Conservation (phyloP, 2,113 vertebrate genomes). For the Triplophysa dalaica region DNA sequence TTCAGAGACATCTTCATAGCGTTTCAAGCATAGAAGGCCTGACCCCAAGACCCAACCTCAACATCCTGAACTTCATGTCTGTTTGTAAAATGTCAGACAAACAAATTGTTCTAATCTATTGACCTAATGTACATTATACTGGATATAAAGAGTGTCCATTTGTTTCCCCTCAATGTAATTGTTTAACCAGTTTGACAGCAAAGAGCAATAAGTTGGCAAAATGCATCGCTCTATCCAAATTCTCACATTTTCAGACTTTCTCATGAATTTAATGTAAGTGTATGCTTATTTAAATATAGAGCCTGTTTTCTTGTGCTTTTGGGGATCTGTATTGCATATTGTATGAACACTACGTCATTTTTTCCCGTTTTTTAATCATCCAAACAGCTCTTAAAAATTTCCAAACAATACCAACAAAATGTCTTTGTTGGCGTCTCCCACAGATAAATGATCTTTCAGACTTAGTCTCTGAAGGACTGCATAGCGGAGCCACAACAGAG, state of each 20-base stretch:
- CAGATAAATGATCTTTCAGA: conserved; percentile 3
- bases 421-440: background rate
- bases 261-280: conserved; percentile 5
- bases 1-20: conserved; percentile 38
- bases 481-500: background rate
- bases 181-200: conserved; percentile 45
- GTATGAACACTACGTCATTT: background rate
- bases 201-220: conserved; percentile 31
- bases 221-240: background rate
- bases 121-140: background rate
- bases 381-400: background rate
- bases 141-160: background rate
- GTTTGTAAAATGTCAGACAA: background rate
- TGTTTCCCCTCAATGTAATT: conserved; percentile 15
- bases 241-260: background rate
- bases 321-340: conserved; percentile 34
- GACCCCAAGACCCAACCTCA: background rate
- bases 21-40: conserved; percentile 19
- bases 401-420: background rate
- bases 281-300: no score
- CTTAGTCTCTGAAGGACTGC: background rate
- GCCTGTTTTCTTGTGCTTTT: conserved; percentile 9
- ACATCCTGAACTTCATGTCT: background rate
- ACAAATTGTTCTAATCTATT: background rate
- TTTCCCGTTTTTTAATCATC: background rate